Percentiles rank a stretch among this genome's conserved stretches.
Conservation (phyloP, 2,797 vertebrate species). For the Sebastes glaucus region DNA sequence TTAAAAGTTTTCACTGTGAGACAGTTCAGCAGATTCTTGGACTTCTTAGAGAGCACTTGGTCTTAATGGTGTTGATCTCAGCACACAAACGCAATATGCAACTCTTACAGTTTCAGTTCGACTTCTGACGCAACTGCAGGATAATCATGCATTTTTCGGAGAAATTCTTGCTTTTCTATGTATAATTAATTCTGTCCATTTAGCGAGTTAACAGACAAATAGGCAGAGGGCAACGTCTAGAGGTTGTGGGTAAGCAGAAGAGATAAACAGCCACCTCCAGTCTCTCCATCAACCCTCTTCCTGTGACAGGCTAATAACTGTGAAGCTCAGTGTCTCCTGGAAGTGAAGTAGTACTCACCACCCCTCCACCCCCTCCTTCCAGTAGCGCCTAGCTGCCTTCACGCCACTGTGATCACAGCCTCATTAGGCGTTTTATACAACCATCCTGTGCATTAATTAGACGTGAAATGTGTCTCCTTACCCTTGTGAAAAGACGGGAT, state of each 20-base stretch:
- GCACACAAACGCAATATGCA: neutral
- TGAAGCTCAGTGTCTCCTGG: conserved; percentile 85
- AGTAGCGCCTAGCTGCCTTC: conserved; percentile 79
- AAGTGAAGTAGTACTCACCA: conserved; percentile 65
- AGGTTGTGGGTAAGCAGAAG: neutral
- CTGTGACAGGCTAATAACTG: conserved; percentile 89
- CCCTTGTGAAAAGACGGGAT: conserved; percentile 67
- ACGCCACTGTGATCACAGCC: conserved; percentile 91
- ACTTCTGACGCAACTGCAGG: neutral
- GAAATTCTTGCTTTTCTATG: neutral
- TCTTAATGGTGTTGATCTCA: neutral
- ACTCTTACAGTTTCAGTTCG: neutral
- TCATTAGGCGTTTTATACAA: conserved; percentile 95
- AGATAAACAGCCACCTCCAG: conserved; percentile 38
- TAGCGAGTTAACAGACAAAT: neutral
- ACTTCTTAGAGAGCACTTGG: neutral
- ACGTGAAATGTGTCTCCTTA: conserved; percentile 90
- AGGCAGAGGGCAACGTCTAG: neutral
- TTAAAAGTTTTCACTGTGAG: conserved; percentile 15
- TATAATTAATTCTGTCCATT: neutral
- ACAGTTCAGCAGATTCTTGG: neutral
- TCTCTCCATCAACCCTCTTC: conserved; percentile 28
- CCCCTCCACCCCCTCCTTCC: conserved; percentile 16
- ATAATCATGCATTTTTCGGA: neutral
- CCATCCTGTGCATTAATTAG: conserved; percentile 93